Evolutionary conservation across 2,113 vertebrate genomes (phyloP), one percentile per base, ranked within the genome.

Genomic region (Condylura cristata): DNA sequence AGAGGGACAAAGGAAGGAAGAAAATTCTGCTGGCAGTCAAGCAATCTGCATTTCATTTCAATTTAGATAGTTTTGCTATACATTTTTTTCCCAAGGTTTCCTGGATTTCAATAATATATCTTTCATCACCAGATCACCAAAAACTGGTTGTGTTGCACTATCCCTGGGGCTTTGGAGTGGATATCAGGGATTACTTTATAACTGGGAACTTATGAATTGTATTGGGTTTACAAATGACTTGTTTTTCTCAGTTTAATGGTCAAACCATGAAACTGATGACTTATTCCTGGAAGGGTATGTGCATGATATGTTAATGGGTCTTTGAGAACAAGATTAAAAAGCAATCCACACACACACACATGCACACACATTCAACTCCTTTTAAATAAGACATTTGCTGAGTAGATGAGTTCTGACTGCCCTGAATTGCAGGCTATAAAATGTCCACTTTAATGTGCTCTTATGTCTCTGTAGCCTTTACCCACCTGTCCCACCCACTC

Each of bases 81-180:
- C 91, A 93, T 95, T 97, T 98, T 98, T 98, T 98, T 98, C 98
- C 98, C 98, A 98, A 97, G 98, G 94, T 97, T 98, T 98, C 97
- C 97, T 96, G 96, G 66, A 96, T 98, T 98, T 97, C 98, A 97
- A 97, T 97, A 98, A 98, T 98, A 98, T 98, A 98, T 98, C 98
- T 98, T 98, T 98, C 98, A 98, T 97, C 98, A 97, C 98, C 84
- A 92, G 95, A 97, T 98, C 98, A 97, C 97, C 97, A 97, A 98
- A 98, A 96, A 61, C 72, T 96, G 56, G 68, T 91, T 90, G 81
- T 86, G 39, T 34, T 96, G 97, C 98, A 97, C 89, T 96, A 63
- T 98, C 98, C 97, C 97, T 96, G 41, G 97, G 95, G 98, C 95
- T 98, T 97, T 95, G 78, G 93, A 97, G 96, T 98, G 97, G 97